Evolutionary conservation across 2,113 vertebrate species (phyloP).

Genomic region (Chelonoidis abingdonii): DNA sequence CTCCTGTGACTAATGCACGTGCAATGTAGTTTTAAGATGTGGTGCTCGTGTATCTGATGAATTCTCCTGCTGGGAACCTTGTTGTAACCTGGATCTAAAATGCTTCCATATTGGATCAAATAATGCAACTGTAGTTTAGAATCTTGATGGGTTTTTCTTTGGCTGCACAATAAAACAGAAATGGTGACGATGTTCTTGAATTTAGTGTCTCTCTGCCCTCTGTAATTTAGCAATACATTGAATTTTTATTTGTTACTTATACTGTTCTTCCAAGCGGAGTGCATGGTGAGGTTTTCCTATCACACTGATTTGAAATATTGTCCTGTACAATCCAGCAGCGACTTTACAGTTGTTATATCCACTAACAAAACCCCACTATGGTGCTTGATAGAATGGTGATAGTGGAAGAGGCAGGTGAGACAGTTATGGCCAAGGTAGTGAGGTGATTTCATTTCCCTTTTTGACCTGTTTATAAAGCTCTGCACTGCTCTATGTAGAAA

Average conservation of each 20-base stretch:
- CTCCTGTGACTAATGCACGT: fast-evolving
- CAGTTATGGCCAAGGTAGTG: neutral
- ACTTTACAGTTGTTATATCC: neutral
- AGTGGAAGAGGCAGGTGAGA: neutral
- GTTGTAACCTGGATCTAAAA: neutral
- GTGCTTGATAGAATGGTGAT: neutral
- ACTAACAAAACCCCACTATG: neutral
- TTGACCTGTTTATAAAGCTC: neutral
- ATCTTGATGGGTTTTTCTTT: neutral
- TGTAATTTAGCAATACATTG: neutral
- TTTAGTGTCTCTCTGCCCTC: neutral
- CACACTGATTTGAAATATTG: neutral
- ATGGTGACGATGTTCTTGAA: neutral
- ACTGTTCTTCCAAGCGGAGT: neutral
- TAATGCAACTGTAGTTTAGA: neutral
- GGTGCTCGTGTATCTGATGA: neutral
- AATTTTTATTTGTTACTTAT: neutral
- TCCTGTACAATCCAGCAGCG: neutral
- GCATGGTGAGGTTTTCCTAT: neutral
- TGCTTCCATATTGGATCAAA: neutral
- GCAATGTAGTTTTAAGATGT: neutral
- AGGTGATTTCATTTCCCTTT: neutral
- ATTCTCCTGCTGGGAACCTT: neutral
- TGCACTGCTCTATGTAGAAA: neutral
- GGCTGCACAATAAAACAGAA: neutral